phyloP scores from a whole-genome alignment of 2,797 vertebrate species.

The Falco concolor region DNA sequence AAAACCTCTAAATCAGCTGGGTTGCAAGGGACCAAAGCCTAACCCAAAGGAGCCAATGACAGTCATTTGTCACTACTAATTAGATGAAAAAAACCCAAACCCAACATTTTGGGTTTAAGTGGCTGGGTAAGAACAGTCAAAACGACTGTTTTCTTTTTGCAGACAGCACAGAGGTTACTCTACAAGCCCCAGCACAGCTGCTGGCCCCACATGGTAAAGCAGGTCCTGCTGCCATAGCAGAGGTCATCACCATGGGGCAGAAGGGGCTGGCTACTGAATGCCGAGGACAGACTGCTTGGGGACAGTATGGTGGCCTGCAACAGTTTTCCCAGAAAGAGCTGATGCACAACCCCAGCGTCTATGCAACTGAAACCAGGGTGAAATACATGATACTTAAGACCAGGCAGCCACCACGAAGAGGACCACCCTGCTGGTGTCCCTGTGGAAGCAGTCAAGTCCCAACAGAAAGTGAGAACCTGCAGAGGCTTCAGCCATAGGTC shows the following conservation, averaged over 20 bases:
- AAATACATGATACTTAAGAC: not conserved
- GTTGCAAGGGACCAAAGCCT: not conserved
- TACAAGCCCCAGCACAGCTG: not conserved
- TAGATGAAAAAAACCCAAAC: not conserved
- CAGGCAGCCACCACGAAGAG: not conserved
- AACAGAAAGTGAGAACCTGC: not conserved
- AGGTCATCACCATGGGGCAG: not conserved
- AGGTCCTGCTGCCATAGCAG: not conserved
- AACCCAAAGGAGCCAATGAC: not conserved
- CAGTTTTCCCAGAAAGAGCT: not conserved
- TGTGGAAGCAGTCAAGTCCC: not conserved
- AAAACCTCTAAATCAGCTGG: not conserved
- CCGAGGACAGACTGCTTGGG: not conserved
- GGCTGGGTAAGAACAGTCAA: not conserved
- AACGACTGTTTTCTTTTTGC: not conserved
- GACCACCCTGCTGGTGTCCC: not conserved
- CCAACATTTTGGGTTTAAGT: not conserved
- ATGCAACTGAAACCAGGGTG: not conserved
- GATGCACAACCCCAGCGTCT: fast-evolving
- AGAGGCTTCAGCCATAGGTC: not conserved
- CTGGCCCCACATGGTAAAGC: fast-evolving
- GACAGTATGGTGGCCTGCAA: not conserved
- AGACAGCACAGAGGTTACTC: not conserved
- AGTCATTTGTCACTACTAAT: not conserved
- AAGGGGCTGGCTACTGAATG: not conserved